A percentile compares a stretch with the other conserved stretches of the same genome.
These are phyloP conservation scores for Sarcophaga variegata DNA, from an alignment of 2,888 invertebrate genomes.

Conservation along the genomic window DNA sequence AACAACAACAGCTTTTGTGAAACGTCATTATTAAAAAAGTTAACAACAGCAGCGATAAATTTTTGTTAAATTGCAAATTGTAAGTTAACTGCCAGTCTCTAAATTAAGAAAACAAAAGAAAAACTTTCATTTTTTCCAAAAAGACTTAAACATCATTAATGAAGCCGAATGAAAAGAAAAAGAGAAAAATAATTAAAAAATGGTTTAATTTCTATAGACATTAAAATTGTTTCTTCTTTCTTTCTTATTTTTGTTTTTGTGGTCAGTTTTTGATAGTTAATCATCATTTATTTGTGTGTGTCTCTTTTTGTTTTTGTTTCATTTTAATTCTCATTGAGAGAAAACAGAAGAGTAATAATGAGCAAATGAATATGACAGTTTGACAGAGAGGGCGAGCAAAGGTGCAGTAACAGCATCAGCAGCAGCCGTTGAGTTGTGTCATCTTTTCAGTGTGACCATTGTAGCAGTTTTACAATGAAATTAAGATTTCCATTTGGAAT, in stretches of 20 bases:
- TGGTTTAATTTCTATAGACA: conserved; percentile 17
- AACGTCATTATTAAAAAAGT: background rate
- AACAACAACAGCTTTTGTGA: conserved; percentile 21
- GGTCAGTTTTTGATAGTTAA: conserved; percentile 48
- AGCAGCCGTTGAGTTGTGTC: conserved; percentile 44
- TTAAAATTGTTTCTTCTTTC: background rate
- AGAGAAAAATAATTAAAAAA: conserved; percentile 35
- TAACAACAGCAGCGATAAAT: conserved; percentile 14
- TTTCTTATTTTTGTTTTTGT: conserved; percentile 18
- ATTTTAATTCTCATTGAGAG: background rate
- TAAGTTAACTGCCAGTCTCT: conserved; percentile 27
- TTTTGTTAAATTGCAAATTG: conserved; percentile 22
- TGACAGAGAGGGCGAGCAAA: conserved; percentile 25
- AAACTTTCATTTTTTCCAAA: conserved; percentile 41
- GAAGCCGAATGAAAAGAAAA: background rate
- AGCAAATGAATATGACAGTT: no score
- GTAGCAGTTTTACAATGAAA: no score
- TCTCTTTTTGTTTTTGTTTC: background rate
- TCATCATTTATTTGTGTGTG: conserved; percentile 56
- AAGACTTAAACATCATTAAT: background rate
- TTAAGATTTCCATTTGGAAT: no score
- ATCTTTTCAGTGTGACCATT: conserved; percentile 27
- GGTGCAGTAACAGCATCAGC: conserved; percentile 32
- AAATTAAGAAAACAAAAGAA: conserved; percentile 25
- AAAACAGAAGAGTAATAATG: background rate